Percentiles rank a stretch among this genome's conserved stretches.
Conservation (phyloP, 2,797 vertebrate genomes). For the Tokudaia muenninki region DNA sequence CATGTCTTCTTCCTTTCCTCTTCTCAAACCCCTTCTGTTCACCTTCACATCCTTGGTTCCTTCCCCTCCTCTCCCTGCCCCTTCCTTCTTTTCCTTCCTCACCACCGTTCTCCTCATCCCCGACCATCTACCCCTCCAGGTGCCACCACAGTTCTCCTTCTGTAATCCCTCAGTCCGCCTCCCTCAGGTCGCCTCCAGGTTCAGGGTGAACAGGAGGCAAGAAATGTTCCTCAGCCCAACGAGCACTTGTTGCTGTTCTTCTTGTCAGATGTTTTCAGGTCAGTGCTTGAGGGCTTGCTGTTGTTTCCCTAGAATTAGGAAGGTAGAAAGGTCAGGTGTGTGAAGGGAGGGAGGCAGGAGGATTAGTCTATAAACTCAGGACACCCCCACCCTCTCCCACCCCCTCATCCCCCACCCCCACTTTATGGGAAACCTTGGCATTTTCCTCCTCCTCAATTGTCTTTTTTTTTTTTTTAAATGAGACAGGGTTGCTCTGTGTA, state of each 20-base stretch:
- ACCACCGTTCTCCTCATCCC: not conserved
- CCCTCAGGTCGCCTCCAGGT: slow-evolving; percentile 14
- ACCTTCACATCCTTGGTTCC: not conserved
- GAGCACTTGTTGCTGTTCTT: slow-evolving; percentile 83
- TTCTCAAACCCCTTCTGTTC: not conserved
- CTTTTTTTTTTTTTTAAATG: not conserved
- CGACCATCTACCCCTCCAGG: not conserved
- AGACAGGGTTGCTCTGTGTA: not conserved
- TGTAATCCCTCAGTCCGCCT: not conserved
- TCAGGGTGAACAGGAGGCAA: not conserved
- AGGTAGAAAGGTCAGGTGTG: not conserved
- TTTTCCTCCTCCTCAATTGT: not conserved
- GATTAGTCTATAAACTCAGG: not conserved
- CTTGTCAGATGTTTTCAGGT: slow-evolving; percentile 77
- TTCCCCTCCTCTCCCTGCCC: no score
- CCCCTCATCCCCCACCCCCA: not conserved
- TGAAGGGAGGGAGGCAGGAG: not conserved
- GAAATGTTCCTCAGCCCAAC: slow-evolving; percentile 52
- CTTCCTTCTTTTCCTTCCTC: no score
- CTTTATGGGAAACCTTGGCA: not conserved
- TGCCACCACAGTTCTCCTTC: not conserved
- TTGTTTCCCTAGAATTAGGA: slow-evolving; percentile 77
- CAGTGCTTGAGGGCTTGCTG: slow-evolving; percentile 63
- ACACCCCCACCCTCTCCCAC: not conserved
- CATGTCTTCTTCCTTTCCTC: not conserved